These are phyloP conservation scores for Epinotia demarniana DNA, from an alignment of 2,888 invertebrate species.

Conservation along the genomic window DNA sequence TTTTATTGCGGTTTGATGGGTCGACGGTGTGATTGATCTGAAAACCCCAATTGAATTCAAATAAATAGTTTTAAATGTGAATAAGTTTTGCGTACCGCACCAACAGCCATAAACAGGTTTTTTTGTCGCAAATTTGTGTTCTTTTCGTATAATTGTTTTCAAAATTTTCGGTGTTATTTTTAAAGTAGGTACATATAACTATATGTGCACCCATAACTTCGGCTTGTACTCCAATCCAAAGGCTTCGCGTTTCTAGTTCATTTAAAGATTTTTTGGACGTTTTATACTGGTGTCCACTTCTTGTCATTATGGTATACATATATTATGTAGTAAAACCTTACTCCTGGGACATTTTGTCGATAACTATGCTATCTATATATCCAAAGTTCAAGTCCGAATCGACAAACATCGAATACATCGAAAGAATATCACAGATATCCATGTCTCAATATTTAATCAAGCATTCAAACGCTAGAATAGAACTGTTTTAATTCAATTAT, in stretches of 20 bases:
- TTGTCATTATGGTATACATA: too few species aligned
- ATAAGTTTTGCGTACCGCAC: conserved; percentile 2
- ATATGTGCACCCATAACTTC: not conserved
- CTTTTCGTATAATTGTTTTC: not conserved
- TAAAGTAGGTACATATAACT: not conserved
- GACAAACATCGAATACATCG: too few species aligned
- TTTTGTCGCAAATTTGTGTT: not conserved
- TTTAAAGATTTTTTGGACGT: too few species aligned
- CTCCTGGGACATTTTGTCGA: too few species aligned
- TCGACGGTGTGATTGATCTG: conserved; percentile 15
- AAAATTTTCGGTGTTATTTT: not conserved
- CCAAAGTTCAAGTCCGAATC: too few species aligned
- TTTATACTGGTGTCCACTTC: too few species aligned
- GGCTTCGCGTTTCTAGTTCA: not conserved
- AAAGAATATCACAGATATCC: too few species aligned
- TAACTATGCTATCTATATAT: too few species aligned
- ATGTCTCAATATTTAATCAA: too few species aligned
- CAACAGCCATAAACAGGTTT: not conserved
- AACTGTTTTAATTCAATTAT: too few species aligned
- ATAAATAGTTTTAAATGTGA: not conserved
- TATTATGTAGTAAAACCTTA: too few species aligned
- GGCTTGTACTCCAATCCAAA: not conserved
- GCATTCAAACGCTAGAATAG: too few species aligned
- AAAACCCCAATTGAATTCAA: conserved; percentile 15
- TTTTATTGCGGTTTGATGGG: conserved; percentile 11